Conservation (phyloP, 2,797 vertebrate genomes). For the Urophycis tenuis region DNA sequence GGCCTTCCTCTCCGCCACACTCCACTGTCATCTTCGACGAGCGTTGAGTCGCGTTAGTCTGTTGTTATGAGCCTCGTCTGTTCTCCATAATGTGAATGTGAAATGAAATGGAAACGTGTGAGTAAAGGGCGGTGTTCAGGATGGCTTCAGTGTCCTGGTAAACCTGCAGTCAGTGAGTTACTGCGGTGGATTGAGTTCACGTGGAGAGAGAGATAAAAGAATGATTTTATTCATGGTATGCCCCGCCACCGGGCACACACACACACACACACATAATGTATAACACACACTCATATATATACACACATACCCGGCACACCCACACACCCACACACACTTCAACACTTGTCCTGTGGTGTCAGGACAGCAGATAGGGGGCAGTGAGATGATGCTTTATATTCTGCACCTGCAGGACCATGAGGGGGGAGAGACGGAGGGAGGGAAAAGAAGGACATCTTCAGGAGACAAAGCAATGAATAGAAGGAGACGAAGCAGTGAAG, state of each 20-base stretch:
- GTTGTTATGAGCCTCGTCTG: slow-evolving; percentile 59
- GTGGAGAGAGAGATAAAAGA: slow-evolving; percentile 48
- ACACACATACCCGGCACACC: neutral
- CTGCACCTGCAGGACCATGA: slow-evolving; percentile 43
- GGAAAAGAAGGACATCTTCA: slow-evolving; percentile 20
- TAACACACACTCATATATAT: neutral
- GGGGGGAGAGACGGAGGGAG: slow-evolving; percentile 16
- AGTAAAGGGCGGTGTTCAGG: slow-evolving; percentile 27
- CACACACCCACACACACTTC: neutral
- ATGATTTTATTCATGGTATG: slow-evolving; percentile 53
- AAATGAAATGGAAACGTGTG: slow-evolving; percentile 30
- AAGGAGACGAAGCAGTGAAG: neutral
- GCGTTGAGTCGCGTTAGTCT: slow-evolving; percentile 55
- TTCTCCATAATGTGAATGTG: slow-evolving; percentile 52
- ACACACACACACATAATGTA: neutral
- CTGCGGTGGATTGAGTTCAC: slow-evolving; percentile 51
- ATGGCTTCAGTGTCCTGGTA: slow-evolving; percentile 12
- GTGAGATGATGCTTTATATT: slow-evolving; percentile 54
- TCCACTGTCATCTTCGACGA: slow-evolving; percentile 28
- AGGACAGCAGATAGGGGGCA: slow-evolving; percentile 24
- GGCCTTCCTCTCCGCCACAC: slow-evolving; percentile 25
- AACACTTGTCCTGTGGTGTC: neutral
- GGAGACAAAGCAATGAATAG: neutral
- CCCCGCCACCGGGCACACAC: slow-evolving; percentile 27
- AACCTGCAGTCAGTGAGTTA: slow-evolving; percentile 18